Base-by-base conservation (phyloP, 2,797 vertebrate species). In the Liparis tanakae region DNA sequence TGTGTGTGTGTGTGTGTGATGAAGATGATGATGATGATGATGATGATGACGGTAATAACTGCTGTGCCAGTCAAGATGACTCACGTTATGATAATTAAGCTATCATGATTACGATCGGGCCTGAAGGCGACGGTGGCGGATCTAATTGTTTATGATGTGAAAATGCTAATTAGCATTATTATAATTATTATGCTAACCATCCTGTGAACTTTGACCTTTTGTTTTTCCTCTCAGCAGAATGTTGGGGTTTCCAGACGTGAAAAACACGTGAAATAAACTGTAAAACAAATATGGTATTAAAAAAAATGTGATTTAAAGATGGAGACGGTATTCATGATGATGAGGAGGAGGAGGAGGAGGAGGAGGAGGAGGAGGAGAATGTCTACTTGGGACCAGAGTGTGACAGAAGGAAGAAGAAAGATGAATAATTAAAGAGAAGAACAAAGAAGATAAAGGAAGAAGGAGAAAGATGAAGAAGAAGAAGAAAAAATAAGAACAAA, bases 111-210 rank as follows among this genome's bases (percentile, higher is more conserved):
- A 75, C 48, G 58, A 82, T 78, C 44, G 64, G 5, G 39, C 58
- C 30, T 41, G 46, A 67, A 30, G 37, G 2, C 25, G 72, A 43
- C 34, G 22, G 43, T 48, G 46, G 36, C 41, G 2, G 60, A 48
- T 50, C 34, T 54, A 37, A 68, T 51, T 80, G 74, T 70, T 67
- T 54, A 83, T 70, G 53, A 86, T 85, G 79, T 84, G 79, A 76
- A 76, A 76, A 85, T 72, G 74, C 74, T 68, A 84, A 87, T 89
- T 79, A 77, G 75, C 66, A 68, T 87, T 70, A 74, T 79, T 71
- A 54, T 78, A 60, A 82, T 79, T 71, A 55, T 53, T 53, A 82
- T 72, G 70, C 61, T 85, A 75, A 87, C 79, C 66, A 80, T 48
- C 68, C 58, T n/a, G 57, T 81, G 67, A 33, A 73, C 80, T 78